phyloP scores from a whole-genome alignment of 2,113 vertebrate genomes.

The Chauna torquata region DNA sequence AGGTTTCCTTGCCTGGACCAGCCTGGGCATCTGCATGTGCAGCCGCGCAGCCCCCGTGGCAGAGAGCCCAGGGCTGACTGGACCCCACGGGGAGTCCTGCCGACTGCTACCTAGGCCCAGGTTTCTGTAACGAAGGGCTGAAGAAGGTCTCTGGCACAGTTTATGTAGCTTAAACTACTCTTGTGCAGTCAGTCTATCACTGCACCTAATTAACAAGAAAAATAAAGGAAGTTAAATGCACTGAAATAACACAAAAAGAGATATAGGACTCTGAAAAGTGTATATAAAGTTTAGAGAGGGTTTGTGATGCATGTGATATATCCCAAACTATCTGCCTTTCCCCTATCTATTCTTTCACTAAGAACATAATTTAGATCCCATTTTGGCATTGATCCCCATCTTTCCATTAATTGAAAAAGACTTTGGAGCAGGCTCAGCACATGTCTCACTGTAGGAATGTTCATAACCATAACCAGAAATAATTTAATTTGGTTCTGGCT shows the following conservation, averaged over 20 bases:
- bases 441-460: slow-evolving; percentile 39
- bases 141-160: neutral
- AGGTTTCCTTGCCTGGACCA: neutral
- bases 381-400: slow-evolving; percentile 4
- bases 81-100: neutral
- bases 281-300: neutral
- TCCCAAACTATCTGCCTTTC: slow-evolving; percentile 40
- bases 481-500: slow-evolving; percentile 55
- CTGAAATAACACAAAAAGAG: neutral
- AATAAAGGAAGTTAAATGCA: neutral
- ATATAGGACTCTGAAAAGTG: neutral
- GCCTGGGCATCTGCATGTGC: neutral
- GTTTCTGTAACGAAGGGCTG: neutral
- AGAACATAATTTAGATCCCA: slow-evolving; percentile 38
- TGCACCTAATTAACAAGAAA: neutral
- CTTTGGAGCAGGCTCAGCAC: slow-evolving; percentile 50
- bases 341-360: slow-evolving; percentile 11
- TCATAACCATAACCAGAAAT: slow-evolving; percentile 57
- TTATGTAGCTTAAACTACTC: neutral
- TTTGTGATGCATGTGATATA: neutral
- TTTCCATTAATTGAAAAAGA: slow-evolving; percentile 52
- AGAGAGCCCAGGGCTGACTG: neutral
- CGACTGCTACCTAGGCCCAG: neutral
- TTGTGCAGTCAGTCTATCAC: neutral
- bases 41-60: neutral